phyloP scores from a whole-genome alignment of 1,140 invertebrate genomes.

The Pissodes strobi region DNA sequence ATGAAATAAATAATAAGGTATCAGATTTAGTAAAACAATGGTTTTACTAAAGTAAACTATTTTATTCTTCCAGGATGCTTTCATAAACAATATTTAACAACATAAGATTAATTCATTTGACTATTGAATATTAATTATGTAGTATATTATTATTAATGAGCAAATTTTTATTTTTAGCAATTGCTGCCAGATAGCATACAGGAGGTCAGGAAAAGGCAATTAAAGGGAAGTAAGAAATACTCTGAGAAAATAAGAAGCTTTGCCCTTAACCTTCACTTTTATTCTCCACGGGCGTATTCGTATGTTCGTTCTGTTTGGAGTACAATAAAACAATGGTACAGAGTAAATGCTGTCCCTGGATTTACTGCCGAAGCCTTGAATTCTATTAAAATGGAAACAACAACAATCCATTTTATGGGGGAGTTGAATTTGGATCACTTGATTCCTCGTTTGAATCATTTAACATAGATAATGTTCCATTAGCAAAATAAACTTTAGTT shows the following conservation, averaged over 20 bases:
- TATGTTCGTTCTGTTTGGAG: constrained; percentile 50
- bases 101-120: too few species aligned
- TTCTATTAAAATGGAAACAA: constrained; percentile 1
- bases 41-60: too few species aligned
- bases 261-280: constrained; percentile 52
- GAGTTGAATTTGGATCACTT: constrained; percentile 40
- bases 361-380: constrained; percentile 28
- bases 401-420: constrained; percentile 42
- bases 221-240: too few species aligned
- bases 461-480: not conserved
- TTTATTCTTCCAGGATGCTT: too few species aligned
- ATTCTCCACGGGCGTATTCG: constrained; percentile 49
- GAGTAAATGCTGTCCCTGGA: constrained; percentile 32
- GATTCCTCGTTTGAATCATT: not conserved
- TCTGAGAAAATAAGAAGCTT: constrained; percentile 38
- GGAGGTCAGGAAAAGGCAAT: too few species aligned
- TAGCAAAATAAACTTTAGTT: constrained; percentile 51
- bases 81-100: too few species aligned
- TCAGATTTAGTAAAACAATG: too few species aligned
- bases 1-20: too few species aligned
- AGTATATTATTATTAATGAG: too few species aligned
- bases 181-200: too few species aligned
- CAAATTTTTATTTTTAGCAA: too few species aligned
- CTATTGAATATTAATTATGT: too few species aligned
- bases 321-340: constrained; percentile 43